A percentile compares a stretch with the other conserved stretches of the same genome.
Conservation (phyloP, 2,113 vertebrate genomes). For the Phalacrocorax pelagicus region DNA sequence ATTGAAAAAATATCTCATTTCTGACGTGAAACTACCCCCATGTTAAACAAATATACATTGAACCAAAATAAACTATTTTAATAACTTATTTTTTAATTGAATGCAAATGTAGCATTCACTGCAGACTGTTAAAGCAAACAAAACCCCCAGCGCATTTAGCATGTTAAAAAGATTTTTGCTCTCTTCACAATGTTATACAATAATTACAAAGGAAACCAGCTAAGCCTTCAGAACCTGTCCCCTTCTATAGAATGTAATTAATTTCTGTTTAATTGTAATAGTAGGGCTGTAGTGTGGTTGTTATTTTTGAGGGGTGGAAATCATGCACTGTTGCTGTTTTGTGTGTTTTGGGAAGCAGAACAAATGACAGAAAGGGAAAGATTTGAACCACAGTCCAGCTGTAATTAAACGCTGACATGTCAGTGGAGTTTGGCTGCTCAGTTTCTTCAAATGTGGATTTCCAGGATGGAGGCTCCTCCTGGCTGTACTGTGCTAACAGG, state of each 20-base stretch:
- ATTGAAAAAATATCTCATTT: not conserved
- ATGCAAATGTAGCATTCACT: conserved; percentile 18
- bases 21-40: not conserved
- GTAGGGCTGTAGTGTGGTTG: not conserved
- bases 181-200: not conserved
- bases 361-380: not conserved
- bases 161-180: conserved; percentile 52
- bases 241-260: conserved; percentile 12
- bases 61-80: conserved; percentile 19
- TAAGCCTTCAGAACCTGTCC: conserved; percentile 3
- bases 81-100: conserved; percentile 44
- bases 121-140: conserved; percentile 35
- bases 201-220: conserved; percentile 39
- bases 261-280: conserved; percentile 24
- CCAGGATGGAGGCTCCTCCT: not conserved
- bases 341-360: not conserved
- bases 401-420: not conserved
- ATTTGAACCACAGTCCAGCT: not conserved
- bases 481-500: not conserved
- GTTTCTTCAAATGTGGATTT: not conserved
- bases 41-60: not conserved
- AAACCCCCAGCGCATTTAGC: not conserved
- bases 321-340: not conserved
- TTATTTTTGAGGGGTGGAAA: conserved; percentile 16
- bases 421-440: not conserved